These are phyloP conservation scores for Pseudoatta argentina DNA, from an alignment of 1,140 invertebrate genomes.

Conservation along the genomic window DNA sequence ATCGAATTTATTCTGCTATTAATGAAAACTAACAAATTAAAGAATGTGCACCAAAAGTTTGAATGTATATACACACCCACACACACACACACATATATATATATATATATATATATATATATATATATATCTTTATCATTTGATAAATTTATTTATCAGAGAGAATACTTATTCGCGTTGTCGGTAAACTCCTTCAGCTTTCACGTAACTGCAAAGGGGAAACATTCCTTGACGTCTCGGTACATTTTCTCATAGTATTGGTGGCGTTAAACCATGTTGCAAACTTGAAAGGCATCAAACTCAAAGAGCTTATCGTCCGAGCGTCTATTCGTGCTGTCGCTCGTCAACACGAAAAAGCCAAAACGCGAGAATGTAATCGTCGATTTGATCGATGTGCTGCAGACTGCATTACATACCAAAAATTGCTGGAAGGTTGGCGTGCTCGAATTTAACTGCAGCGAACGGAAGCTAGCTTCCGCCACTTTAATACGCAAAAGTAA, in stretches of 20 bases:
- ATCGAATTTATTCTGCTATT: slow-evolving; percentile 1
- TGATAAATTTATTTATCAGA: slow-evolving; percentile 14
- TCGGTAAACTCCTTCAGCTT: slow-evolving; percentile 17
- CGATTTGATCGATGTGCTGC: slow-evolving; percentile 55
- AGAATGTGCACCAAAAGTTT: background rate
- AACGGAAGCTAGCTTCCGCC: slow-evolving; percentile 56
- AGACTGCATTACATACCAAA: slow-evolving; percentile 61
- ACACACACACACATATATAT: background rate
- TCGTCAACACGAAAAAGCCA: slow-evolving; percentile 61
- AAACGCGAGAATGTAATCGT: slow-evolving; percentile 62
- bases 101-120: background rate
- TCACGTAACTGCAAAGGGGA: slow-evolving; percentile 25
- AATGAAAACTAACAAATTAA: background rate
- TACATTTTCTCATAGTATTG: slow-evolving; percentile 41
- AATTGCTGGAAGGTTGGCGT: slow-evolving; percentile 57
- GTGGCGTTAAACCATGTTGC: slow-evolving; percentile 47
- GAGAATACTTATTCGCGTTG: slow-evolving; percentile 23
- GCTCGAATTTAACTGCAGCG: slow-evolving; percentile 43
- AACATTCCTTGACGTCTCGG: slow-evolving; percentile 38
- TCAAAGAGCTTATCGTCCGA: slow-evolving; percentile 55
- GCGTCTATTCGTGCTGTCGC: slow-evolving; percentile 58
- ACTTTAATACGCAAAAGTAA: slow-evolving; percentile 42
- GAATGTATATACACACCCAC: background rate
- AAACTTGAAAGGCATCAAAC: slow-evolving; percentile 60
- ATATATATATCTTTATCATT: background rate